Percentiles rank a stretch among this genome's conserved stretches.
Evolutionary conservation across 2,113 vertebrate species (phyloP).

Genomic region (Lepisosteus oculatus): DNA sequence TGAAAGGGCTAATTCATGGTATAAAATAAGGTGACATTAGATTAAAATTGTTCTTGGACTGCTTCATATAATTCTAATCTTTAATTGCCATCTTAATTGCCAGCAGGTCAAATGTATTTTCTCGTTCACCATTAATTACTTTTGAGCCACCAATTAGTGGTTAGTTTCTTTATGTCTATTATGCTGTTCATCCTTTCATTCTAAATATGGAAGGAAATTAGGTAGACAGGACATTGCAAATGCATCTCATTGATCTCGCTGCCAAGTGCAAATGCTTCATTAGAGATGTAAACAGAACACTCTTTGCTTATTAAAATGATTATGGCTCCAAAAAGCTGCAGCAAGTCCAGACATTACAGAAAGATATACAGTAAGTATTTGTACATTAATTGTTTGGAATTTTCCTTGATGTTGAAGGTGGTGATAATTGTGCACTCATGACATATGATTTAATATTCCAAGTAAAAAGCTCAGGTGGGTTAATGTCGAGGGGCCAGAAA

Average conservation of each 20-base stretch:
- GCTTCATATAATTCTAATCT: neutral
- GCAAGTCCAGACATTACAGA: neutral
- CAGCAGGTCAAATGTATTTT: neutral
- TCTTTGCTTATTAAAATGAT: slow-evolving; percentile 29
- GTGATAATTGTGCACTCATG: too few relatives aligned
- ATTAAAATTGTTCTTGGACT: neutral
- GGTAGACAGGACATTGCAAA: slow-evolving; percentile 10
- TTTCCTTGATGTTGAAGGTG: too few relatives aligned
- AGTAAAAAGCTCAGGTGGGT: too few relatives aligned
- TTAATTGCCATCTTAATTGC: neutral
- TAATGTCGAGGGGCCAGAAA: too few relatives aligned
- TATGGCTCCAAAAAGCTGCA: neutral
- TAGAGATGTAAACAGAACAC: slow-evolving; percentile 40
- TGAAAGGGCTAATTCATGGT: neutral
- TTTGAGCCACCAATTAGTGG: neutral
- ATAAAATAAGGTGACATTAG: neutral
- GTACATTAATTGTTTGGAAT: too few relatives aligned
- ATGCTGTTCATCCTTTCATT: neutral
- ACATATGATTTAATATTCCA: too few relatives aligned
- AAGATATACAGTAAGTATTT: too few relatives aligned
- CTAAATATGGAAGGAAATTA: neutral
- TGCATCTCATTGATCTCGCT: slow-evolving; percentile 28
- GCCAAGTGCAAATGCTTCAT: slow-evolving; percentile 29
- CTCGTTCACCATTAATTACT: neutral
- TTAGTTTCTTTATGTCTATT: neutral